A percentile compares a stretch with the other conserved stretches of the same genome.
phyloP scores from a whole-genome alignment of 2,888 invertebrate genomes.

The Strigamia transsilvanica region DNA sequence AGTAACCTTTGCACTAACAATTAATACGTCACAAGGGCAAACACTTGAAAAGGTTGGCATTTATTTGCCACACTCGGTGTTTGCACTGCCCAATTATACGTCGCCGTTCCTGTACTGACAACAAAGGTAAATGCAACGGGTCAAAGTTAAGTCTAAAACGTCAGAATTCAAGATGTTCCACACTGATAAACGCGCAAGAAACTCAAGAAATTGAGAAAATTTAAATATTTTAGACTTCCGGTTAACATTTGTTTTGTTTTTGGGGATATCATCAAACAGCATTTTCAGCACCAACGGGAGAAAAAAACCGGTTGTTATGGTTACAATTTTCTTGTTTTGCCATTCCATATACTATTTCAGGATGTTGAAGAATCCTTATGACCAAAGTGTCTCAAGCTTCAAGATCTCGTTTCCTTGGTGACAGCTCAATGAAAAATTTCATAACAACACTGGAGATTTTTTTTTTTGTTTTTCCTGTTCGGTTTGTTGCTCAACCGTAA shows the following conservation, averaged over 20 bases:
- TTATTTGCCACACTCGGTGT: no score
- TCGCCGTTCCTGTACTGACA: no score
- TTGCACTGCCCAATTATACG: no score
- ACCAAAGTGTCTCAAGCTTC: neutral
- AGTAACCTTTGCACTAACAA: no score
- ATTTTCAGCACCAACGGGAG: neutral
- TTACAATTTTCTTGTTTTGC: constrained; percentile 18
- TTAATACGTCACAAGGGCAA: no score
- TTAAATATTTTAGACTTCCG: no score
- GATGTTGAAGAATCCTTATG: constrained; percentile 11
- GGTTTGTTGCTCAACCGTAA: neutral
- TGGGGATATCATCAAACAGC: neutral
- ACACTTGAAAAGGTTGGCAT: no score
- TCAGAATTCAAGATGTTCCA: no score
- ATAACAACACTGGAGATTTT: neutral
- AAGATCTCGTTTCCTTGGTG: constrained; percentile 15
- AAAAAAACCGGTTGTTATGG: constrained; percentile 13
- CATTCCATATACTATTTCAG: constrained; percentile 5
- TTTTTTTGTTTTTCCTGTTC: neutral
- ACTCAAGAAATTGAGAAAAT: no score
- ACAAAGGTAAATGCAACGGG: no score
- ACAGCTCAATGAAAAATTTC: constrained; percentile 13
- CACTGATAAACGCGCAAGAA: no score
- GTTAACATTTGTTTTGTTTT: neutral
- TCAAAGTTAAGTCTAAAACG: no score